phyloP scores from a whole-genome alignment of 1,140 invertebrate species.

The Drosophila pachea region DNA sequence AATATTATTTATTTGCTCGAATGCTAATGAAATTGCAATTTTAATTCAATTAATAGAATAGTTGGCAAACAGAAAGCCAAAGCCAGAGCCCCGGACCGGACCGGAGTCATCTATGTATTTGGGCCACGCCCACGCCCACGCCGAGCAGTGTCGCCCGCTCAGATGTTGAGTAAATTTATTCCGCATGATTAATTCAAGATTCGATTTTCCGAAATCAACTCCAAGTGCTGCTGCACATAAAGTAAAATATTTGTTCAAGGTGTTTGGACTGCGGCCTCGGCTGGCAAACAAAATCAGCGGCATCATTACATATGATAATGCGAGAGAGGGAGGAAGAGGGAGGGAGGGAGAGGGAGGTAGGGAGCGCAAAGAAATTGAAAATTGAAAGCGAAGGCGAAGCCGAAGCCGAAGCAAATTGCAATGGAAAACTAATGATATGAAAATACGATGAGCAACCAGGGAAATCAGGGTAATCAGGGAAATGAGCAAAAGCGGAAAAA shows the following conservation, averaged over 20 bases:
- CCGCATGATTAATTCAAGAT: slow-evolving; percentile 62
- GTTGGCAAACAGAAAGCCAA: slow-evolving; percentile 12
- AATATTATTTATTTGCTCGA: slow-evolving; percentile 42
- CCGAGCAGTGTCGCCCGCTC: slow-evolving; percentile 1
- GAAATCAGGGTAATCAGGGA: background rate
- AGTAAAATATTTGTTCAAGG: slow-evolving; percentile 57
- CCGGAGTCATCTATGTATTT: slow-evolving; percentile 9
- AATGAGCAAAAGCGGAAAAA: slow-evolving; percentile 1
- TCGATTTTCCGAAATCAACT: slow-evolving; percentile 44
- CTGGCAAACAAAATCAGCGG: slow-evolving; percentile 41
- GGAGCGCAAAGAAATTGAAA: background rate
- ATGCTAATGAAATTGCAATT: slow-evolving; percentile 39
- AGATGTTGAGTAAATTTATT: slow-evolving; percentile 56
- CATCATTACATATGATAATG: slow-evolving; percentile 62
- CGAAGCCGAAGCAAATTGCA: slow-evolving; percentile 13
- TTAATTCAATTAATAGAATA: slow-evolving; percentile 50
- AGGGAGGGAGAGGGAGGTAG: background rate
- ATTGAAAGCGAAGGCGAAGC: background rate
- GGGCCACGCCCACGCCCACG: background rate
- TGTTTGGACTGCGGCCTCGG: slow-evolving; percentile 39
- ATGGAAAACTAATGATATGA: slow-evolving; percentile 43
- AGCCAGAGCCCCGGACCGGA: background rate
- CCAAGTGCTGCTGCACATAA: slow-evolving; percentile 3
- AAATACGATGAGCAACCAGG: slow-evolving; percentile 21
- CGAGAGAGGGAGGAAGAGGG: background rate